A percentile compares a stretch with the other conserved stretches of the same genome.
Evolutionary conservation across 2,797 vertebrate species (phyloP).

Genomic region (Psittacula echo): DNA sequence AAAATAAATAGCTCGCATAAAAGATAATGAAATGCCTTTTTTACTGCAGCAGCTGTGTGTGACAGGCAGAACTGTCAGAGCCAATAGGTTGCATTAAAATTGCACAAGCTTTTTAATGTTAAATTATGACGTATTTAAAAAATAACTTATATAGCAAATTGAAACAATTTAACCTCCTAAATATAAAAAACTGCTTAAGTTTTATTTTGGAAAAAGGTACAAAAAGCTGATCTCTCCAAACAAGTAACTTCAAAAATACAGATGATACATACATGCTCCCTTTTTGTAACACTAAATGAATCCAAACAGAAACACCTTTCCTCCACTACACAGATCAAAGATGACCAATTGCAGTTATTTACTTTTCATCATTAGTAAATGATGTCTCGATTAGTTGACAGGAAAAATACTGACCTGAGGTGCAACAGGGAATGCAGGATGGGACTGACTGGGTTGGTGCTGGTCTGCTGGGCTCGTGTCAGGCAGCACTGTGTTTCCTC

Average conservation of each 20-base stretch:
- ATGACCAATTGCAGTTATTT: conserved; percentile 42
- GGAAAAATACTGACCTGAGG: conserved; percentile 88
- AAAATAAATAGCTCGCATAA: conserved; percentile 62
- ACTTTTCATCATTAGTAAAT: neutral
- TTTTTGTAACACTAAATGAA: neutral
- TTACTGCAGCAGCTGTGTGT: conserved; percentile 58
- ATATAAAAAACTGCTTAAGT: conserved; percentile 30
- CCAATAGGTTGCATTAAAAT: conserved; percentile 74
- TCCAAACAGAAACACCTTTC: conserved; percentile 10
- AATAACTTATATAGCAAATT: conserved; percentile 40
- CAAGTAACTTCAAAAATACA: neutral
- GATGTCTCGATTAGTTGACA: neutral
- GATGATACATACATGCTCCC: fast-evolving
- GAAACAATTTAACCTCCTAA: conserved; percentile 64
- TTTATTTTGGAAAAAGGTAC: conserved; percentile 54
- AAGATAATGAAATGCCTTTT: conserved; percentile 72
- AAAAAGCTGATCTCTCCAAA: neutral
- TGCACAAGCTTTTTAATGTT: conserved; percentile 65
- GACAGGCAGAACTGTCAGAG: conserved; percentile 69
- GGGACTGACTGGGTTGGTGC: conserved; percentile 88
- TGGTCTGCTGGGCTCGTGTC: conserved; percentile 90
- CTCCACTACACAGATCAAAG: conserved; percentile 39
- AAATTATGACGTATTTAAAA: conserved; percentile 66
- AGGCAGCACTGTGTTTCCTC: conserved; percentile 87
- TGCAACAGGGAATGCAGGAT: conserved; percentile 89